Conservation (phyloP, 1,140 invertebrate genomes). For the Papilio glaucus region DNA sequence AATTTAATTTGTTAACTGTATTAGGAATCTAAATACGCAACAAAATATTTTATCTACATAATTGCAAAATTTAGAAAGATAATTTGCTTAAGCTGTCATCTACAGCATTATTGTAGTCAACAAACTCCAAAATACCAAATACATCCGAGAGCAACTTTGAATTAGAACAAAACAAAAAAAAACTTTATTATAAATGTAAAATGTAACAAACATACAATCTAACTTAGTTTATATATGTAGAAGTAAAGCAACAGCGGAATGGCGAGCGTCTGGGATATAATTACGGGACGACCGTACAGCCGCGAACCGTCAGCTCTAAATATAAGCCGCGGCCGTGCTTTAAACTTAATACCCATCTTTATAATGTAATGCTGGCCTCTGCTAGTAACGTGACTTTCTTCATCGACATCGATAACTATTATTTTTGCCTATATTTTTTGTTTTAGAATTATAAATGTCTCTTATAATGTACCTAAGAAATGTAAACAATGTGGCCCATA, state of each 20-base stretch:
- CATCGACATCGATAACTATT: slow-evolving; percentile 70
- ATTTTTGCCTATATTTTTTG: slow-evolving; percentile 38
- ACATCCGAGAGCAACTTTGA: too few species aligned
- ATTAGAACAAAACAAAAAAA: too few species aligned
- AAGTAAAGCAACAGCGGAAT: slow-evolving; percentile 53
- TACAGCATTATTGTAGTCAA: too few species aligned
- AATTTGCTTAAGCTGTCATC: too few species aligned
- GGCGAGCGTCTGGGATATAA: slow-evolving; percentile 67
- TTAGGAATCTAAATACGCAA: too few species aligned
- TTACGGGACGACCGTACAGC: slow-evolving; percentile 61
- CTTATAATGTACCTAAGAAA: background rate
- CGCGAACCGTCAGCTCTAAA: slow-evolving; percentile 71
- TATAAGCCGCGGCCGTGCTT: slow-evolving; percentile 67
- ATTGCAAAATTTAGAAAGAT: too few species aligned
- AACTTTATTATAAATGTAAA: background rate
- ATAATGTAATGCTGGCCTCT: slow-evolving; percentile 66
- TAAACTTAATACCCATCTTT: slow-evolving; percentile 81
- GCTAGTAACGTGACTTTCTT: slow-evolving; percentile 65
- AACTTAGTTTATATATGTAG: background rate
- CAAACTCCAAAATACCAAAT: too few species aligned
- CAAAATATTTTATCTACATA: too few species aligned
- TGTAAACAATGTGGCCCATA: too few species aligned
- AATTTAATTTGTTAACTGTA: too few species aligned
- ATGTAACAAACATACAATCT: background rate
- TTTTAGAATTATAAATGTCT: slow-evolving; percentile 17